A percentile compares a stretch with the other conserved stretches of the same genome.
Evolutionary conservation across 2,797 vertebrate species (phyloP).

Genomic region (Gymnoscopelus microlampas): DNA sequence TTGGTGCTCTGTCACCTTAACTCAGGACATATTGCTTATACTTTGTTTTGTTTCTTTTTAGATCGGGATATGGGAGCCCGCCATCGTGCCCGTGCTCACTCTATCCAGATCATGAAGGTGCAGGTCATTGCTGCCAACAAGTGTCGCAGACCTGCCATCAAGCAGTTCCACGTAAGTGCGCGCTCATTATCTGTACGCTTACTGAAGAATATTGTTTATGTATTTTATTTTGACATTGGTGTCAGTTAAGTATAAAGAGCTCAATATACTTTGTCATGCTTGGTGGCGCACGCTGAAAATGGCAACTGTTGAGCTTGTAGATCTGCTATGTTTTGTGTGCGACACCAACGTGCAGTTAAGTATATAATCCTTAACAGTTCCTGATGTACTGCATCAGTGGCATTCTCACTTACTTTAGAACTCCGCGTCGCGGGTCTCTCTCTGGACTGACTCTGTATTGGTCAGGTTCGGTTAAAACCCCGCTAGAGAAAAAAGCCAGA

Average conservation of each 20-base stretch:
- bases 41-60: conserved; percentile 46
- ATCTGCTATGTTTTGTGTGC: too few relatives aligned
- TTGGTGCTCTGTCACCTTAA: too few relatives aligned
- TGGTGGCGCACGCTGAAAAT: too few relatives aligned
- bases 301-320: too few relatives aligned
- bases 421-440: conserved; percentile 65
- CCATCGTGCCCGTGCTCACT: conserved; percentile 94
- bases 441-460: conserved; percentile 46
- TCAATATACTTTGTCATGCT: too few relatives aligned
- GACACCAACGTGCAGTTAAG: background rate
- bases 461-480: conserved; percentile 56
- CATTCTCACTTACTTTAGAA: background rate
- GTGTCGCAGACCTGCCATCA: conserved; percentile 89
- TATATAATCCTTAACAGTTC: too few relatives aligned
- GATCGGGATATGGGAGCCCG: conserved; percentile 97
- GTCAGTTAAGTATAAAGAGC: too few relatives aligned
- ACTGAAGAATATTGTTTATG: too few relatives aligned
- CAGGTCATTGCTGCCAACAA: conserved; percentile 93
- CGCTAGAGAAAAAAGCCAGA: conserved; percentile 57
- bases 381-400: background rate
- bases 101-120: conserved; percentile 99
- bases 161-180: conserved; percentile 93
- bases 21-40: too few relatives aligned
- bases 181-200: too few relatives aligned
- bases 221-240: too few relatives aligned